Conservation (phyloP, 1,140 invertebrate genomes). For the Drosophila kikkawai region DNA sequence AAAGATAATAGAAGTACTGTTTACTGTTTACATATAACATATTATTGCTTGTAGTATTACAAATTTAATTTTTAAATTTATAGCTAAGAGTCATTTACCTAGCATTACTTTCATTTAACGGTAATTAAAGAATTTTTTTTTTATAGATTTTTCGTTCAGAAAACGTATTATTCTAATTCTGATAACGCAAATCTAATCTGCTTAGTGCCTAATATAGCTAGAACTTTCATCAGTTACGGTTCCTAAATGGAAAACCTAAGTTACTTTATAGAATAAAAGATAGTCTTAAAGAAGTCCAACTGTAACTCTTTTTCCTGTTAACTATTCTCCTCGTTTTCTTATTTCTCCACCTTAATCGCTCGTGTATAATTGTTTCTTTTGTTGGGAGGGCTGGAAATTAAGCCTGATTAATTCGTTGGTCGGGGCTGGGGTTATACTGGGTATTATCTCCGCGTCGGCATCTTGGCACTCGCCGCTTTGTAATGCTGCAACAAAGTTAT, state of each 20-base stretch:
- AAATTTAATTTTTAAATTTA: no score
- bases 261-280: not conserved
- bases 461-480: constrained; percentile 41
- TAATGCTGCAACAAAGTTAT: constrained; percentile 70
- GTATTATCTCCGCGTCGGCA: constrained; percentile 64
- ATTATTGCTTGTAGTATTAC: no score
- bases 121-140: no score
- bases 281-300: constrained; percentile 10
- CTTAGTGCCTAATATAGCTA: not conserved
- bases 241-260: not conserved
- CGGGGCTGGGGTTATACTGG: constrained; percentile 11
- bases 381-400: constrained; percentile 64
- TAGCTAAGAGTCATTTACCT: no score
- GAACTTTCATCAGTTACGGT: not conserved
- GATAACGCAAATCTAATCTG: not conserved
- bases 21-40: no score
- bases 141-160: no score
- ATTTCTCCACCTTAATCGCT: constrained; percentile 35
- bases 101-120: no score
- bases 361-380: constrained; percentile 54
- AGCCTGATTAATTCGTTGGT: constrained; percentile 79
- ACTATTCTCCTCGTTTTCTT: constrained; percentile 1
- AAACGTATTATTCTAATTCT: not conserved
- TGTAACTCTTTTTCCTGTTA: constrained; percentile 8
- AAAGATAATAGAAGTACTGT: not conserved